These are phyloP conservation scores for Neodiprion virginianus DNA, from an alignment of 1,140 invertebrate genomes.

Conservation along the genomic window DNA sequence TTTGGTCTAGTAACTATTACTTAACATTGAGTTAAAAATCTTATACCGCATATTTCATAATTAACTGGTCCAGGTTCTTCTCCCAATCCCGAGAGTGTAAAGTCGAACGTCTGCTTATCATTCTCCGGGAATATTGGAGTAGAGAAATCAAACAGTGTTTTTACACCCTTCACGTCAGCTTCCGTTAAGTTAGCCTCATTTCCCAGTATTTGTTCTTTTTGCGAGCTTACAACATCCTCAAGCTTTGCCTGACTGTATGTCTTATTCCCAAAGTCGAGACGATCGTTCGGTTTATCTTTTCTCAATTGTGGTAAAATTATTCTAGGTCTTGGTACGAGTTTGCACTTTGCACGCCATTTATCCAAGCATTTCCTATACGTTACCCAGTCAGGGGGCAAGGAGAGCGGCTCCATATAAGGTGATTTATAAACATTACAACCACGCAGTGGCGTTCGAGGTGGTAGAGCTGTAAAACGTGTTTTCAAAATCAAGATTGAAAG, in stretches of 20 bases:
- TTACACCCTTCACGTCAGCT: neutral
- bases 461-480: constrained; percentile 29
- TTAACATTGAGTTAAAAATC: neutral
- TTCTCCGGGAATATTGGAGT: neutral
- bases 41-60: constrained; percentile 35
- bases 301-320: constrained; percentile 34
- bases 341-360: constrained; percentile 35
- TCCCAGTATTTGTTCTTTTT: no score
- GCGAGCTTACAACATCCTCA: neutral
- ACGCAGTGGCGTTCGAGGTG: constrained; percentile 3
- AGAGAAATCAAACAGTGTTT: neutral
- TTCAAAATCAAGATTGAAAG: neutral
- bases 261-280: neutral
- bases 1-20: no score
- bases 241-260: neutral
- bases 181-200: no score
- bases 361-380: constrained; percentile 30
- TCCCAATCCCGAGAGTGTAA: constrained; percentile 20
- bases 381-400: constrained; percentile 39
- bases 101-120: constrained; percentile 26
- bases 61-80: constrained; percentile 20
- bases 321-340: constrained; percentile 31
- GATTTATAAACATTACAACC: constrained; percentile 8
- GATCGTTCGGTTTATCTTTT: neutral
- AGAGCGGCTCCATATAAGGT: constrained; percentile 43